A percentile compares a stretch with the other conserved stretches of the same genome.
phyloP scores from a whole-genome alignment of 1,140 invertebrate genomes.

The Pseudomyrmex cubaensis region DNA sequence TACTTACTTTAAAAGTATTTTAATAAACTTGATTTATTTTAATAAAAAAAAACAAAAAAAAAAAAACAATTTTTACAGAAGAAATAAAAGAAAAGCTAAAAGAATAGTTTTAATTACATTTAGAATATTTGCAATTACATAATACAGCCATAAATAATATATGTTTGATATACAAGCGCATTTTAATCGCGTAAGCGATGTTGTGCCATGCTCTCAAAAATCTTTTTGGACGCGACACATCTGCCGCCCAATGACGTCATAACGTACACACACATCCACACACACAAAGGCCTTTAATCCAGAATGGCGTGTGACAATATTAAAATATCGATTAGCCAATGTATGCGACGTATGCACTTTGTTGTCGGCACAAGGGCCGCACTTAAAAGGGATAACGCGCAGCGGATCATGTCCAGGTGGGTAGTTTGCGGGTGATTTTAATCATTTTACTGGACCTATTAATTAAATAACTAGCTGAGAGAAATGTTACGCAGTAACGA shows the following conservation, averaged over 20 bases:
- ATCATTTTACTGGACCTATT: constrained; percentile 66
- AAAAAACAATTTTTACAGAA: background rate
- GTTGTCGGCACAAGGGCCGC: constrained; percentile 78
- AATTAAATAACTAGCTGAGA: constrained; percentile 56
- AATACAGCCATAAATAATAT: background rate
- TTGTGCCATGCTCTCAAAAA: constrained; percentile 24
- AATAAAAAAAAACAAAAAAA: too few relatives aligned
- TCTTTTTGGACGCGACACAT: constrained; percentile 65
- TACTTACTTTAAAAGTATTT: background rate
- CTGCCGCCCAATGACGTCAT: constrained; percentile 72
- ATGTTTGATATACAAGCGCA: constrained; percentile 8
- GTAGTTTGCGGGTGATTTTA: constrained; percentile 72
- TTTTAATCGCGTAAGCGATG: constrained; percentile 47
- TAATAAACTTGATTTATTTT: too few relatives aligned
- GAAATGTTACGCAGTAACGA: constrained; percentile 39
- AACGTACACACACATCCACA: constrained; percentile 40
- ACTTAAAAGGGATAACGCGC: constrained; percentile 76
- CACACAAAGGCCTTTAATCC: constrained; percentile 82
- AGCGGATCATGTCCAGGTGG: constrained; percentile 69
- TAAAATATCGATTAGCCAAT: constrained; percentile 85
- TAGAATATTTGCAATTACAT: constrained; percentile 2
- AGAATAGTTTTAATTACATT: background rate
- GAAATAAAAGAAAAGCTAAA: background rate
- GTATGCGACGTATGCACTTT: constrained; percentile 85
- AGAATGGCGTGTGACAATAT: constrained; percentile 81